Conservation (phyloP, 1,140 invertebrate genomes). For the Drosophila parvula region DNA sequence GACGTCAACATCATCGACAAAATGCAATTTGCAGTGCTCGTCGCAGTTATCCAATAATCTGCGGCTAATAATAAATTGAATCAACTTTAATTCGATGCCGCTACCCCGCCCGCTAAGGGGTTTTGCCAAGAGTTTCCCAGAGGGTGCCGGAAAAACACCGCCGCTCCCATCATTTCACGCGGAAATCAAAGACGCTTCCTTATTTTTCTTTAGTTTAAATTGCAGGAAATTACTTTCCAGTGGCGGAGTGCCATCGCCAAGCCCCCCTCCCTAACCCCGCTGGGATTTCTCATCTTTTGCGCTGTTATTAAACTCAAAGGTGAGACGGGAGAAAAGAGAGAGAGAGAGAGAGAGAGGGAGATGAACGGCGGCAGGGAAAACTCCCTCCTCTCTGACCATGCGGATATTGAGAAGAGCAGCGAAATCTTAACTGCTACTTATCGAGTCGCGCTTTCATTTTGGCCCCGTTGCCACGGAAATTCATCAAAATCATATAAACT, state of each 20-base stretch:
- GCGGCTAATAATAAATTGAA: conserved; percentile 71
- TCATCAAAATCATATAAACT: conserved; percentile 83
- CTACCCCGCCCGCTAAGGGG: conserved; percentile 1
- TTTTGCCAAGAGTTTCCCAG: not conserved
- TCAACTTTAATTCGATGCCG: conserved; percentile 64
- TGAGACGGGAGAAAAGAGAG: conserved; percentile 14
- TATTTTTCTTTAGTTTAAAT: conserved; percentile 83
- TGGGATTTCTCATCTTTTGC: conserved; percentile 38
- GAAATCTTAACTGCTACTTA: conserved; percentile 81
- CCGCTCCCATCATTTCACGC: conserved; percentile 71
- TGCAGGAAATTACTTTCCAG: conserved; percentile 81
- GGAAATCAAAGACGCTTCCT: conserved; percentile 83
- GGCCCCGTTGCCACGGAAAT: conserved; percentile 81
- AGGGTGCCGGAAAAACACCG: not conserved
- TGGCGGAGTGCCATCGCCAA: conserved; percentile 17
- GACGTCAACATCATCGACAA: conserved; percentile 1
- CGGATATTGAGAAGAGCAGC: conserved; percentile 68
- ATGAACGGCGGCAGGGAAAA: not conserved
- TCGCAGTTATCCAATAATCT: conserved; percentile 32
- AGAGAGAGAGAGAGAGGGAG: not conserved
- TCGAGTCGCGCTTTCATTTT: conserved; percentile 76
- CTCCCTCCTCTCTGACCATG: conserved; percentile 45
- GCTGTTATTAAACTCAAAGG: conserved; percentile 78
- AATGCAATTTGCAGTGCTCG: conserved; percentile 24
- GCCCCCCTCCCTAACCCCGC: not conserved